Evolutionary conservation across 2,888 invertebrate genomes (phyloP).

Genomic region (Machimus atricapillus): DNA sequence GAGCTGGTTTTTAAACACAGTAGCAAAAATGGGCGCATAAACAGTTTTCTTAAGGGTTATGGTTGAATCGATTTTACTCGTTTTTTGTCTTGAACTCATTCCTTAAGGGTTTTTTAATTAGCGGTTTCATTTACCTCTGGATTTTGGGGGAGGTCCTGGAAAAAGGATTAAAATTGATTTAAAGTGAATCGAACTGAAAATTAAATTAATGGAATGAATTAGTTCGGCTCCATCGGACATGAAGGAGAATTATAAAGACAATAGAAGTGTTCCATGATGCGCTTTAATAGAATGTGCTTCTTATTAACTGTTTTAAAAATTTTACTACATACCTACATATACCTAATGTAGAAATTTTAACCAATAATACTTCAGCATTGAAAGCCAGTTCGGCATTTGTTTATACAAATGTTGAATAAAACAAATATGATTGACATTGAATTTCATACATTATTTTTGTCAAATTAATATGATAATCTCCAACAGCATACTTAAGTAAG

Average conservation of each 20-base stretch:
- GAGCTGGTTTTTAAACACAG: neutral
- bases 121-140: neutral
- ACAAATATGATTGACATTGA: too few relatives aligned
- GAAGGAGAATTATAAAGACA: neutral
- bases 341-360: too few relatives aligned
- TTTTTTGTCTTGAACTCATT: neutral
- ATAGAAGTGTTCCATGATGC: neutral
- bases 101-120: conserved; percentile 19
- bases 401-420: too few relatives aligned
- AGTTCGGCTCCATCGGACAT: neutral
- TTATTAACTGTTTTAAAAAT: too few relatives aligned
- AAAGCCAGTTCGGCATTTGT: too few relatives aligned
- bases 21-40: neutral
- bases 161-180: conserved; percentile 30
- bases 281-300: neutral
- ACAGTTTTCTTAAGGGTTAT: neutral
- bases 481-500: too few relatives aligned
- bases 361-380: too few relatives aligned
- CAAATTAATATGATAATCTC: too few relatives aligned
- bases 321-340: too few relatives aligned
- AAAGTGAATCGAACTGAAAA: conserved; percentile 13
- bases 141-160: neutral
- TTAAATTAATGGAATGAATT: neutral
- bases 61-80: conserved; percentile 10
- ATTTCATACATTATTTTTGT: too few relatives aligned